These are phyloP conservation scores for Pelobates cultripes DNA, from an alignment of 2,797 vertebrate genomes.

Conservation along the genomic window DNA sequence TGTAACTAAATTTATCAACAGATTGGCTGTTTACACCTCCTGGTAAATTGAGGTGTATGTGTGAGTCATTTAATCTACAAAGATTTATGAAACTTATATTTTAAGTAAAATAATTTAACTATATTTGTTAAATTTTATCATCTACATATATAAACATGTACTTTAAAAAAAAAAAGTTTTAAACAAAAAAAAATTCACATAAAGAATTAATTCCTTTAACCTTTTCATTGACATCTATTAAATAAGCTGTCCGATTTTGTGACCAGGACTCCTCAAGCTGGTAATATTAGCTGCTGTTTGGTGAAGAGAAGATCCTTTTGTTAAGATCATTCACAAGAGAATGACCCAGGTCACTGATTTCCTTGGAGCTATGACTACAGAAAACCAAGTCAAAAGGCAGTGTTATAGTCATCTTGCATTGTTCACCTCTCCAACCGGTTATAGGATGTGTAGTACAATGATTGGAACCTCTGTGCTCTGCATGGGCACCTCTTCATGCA, in stretches of 20 bases:
- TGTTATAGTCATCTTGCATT: slow-evolving; percentile 48
- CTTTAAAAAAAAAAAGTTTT: too few species aligned
- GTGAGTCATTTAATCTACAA: too few species aligned
- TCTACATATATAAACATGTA: too few species aligned
- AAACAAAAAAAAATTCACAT: neutral
- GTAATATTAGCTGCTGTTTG: slow-evolving; percentile 53
- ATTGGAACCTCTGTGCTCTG: slow-evolving; percentile 57
- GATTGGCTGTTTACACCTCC: too few species aligned
- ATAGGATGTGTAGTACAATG: slow-evolving; percentile 61
- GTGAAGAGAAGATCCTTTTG: slow-evolving; percentile 25
- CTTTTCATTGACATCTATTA: slow-evolving; percentile 20
- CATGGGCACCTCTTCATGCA: slow-evolving; percentile 61
- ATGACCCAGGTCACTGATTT: slow-evolving; percentile 58
- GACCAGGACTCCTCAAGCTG: slow-evolving; percentile 22
- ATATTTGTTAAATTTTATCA: too few species aligned
- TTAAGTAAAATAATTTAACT: too few species aligned
- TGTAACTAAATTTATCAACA: too few species aligned
- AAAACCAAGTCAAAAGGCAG: slow-evolving; percentile 41
- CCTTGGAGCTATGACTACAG: slow-evolving; percentile 34
- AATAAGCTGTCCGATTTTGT: slow-evolving; percentile 25
- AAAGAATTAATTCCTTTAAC: neutral
- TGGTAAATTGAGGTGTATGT: too few species aligned
- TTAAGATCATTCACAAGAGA: neutral
- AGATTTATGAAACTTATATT: too few species aligned
- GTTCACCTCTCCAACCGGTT: slow-evolving; percentile 50